phyloP scores from a whole-genome alignment of 2,113 vertebrate genomes.

The Cyprinodon variegatus region DNA sequence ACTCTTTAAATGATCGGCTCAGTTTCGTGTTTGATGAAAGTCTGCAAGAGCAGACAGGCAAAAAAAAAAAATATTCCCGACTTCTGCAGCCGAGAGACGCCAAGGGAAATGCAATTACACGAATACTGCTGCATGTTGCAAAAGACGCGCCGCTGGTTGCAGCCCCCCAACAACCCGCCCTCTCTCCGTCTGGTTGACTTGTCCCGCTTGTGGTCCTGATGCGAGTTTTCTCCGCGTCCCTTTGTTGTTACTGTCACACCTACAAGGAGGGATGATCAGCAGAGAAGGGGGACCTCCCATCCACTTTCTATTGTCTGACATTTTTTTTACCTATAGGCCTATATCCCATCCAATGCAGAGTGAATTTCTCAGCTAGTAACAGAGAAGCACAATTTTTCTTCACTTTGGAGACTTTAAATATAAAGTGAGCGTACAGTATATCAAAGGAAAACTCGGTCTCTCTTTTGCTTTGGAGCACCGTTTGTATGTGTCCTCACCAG shows the following conservation, averaged over 20 bases:
- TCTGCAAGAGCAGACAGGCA: constrained; percentile 32
- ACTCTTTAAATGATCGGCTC: constrained; percentile 31
- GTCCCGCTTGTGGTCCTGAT: constrained; percentile 78
- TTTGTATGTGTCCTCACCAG: constrained; percentile 53
- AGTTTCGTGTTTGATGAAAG: constrained; percentile 23
- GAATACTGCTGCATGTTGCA: constrained; percentile 54
- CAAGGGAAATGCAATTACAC: constrained; percentile 57
- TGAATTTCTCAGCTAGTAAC: neutral
- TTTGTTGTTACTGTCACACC: constrained; percentile 72
- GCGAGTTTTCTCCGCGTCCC: constrained; percentile 73
- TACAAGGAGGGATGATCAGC: constrained; percentile 46
- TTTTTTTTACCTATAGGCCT: neutral
- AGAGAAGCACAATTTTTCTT: neutral
- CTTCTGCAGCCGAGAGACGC: constrained; percentile 48
- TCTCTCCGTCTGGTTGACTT: constrained; percentile 38
- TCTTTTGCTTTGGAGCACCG: neutral
- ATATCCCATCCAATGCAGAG: neutral
- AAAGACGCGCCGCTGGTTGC: constrained; percentile 47
- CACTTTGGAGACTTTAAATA: neutral
- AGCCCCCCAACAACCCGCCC: constrained; percentile 5
- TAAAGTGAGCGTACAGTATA: neutral
- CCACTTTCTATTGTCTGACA: constrained; percentile 61
- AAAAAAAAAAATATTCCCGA: constrained; percentile 35
- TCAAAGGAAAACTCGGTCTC: neutral
- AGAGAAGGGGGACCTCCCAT: constrained; percentile 29